Conservation (phyloP, 1,140 invertebrate species). For the Diorhabda sublineata region DNA sequence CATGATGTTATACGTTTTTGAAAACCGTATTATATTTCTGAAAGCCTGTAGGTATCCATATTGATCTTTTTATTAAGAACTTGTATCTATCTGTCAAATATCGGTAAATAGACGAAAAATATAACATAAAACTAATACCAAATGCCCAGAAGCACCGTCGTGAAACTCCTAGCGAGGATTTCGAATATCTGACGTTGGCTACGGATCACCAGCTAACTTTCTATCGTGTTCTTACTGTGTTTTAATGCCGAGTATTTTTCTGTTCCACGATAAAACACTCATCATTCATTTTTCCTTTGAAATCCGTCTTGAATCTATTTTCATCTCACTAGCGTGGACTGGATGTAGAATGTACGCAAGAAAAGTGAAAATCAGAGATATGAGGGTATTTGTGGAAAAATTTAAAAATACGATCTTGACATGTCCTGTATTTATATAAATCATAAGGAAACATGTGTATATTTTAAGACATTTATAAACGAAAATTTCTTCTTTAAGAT, state of each 20-base stretch:
- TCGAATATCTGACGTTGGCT: constrained; percentile 26
- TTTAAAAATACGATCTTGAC: not conserved
- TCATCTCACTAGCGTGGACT: constrained; percentile 13
- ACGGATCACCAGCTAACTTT: constrained; percentile 13
- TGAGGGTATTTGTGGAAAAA: not conserved
- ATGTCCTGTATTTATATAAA: too few relatives aligned
- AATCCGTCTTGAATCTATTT: constrained; percentile 34
- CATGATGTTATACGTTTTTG: too few relatives aligned
- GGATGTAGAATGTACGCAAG: not conserved
- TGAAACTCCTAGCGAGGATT: constrained; percentile 11
- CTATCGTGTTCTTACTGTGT: not conserved
- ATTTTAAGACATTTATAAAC: too few relatives aligned
- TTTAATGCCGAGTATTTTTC: constrained; percentile 1
- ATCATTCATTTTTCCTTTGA: constrained; percentile 34
- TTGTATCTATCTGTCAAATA: not conserved
- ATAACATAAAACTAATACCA: constrained; percentile 7
- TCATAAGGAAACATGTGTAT: too few relatives aligned
- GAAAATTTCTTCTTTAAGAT: too few relatives aligned
- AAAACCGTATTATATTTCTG: not conserved
- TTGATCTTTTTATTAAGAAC: not conserved
- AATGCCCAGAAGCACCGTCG: constrained; percentile 4
- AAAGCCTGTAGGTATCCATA: not conserved
- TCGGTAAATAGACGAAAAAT: constrained; percentile 1
- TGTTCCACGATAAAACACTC: constrained; percentile 23
- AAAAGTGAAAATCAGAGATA: not conserved